phyloP scores from a whole-genome alignment of 2,113 vertebrate genomes.

The Brachionichthys hirsutus region DNA sequence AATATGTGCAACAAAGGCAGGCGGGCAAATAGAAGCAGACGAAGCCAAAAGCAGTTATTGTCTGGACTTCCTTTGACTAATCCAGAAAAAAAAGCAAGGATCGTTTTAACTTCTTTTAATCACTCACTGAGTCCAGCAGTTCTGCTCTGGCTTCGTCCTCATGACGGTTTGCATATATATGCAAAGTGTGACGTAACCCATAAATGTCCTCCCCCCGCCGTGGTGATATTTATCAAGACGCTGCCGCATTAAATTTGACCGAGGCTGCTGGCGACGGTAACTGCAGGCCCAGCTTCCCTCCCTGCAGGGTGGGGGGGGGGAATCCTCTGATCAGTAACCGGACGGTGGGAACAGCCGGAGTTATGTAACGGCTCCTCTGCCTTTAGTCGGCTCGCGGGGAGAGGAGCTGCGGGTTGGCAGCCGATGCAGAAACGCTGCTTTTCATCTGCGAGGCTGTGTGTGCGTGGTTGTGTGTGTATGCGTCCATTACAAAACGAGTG shows the following conservation, averaged over 20 bases:
- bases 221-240: slow-evolving; percentile 42
- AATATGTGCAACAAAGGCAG: neutral
- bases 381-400: slow-evolving; percentile 44
- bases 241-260: slow-evolving; percentile 35
- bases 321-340: slow-evolving; percentile 51
- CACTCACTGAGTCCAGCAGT: neutral
- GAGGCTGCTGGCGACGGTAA: slow-evolving; percentile 41
- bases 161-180: neutral
- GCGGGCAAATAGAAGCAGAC: neutral
- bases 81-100: no score
- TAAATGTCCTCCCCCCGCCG: slow-evolving; percentile 13
- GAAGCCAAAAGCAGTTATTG: neutral
- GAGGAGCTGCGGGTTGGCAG: slow-evolving; percentile 48
- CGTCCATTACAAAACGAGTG: slow-evolving; percentile 13
- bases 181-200: slow-evolving; percentile 6
- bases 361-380: slow-evolving; percentile 61
- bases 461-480: slow-evolving; percentile 40
- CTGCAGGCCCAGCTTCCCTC: slow-evolving; percentile 26
- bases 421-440: slow-evolving; percentile 35
- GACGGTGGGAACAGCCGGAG: slow-evolving; percentile 63
- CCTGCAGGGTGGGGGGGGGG: slow-evolving; percentile 42
- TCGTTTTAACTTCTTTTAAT: no score
- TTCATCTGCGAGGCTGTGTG: slow-evolving; percentile 6
- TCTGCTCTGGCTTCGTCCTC: neutral
- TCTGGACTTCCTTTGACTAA: no score